Percentiles rank a stretch among this genome's conserved stretches.
Evolutionary conservation across 2,888 invertebrate species (phyloP).

Genomic region (Endotricha flammealis): DNA sequence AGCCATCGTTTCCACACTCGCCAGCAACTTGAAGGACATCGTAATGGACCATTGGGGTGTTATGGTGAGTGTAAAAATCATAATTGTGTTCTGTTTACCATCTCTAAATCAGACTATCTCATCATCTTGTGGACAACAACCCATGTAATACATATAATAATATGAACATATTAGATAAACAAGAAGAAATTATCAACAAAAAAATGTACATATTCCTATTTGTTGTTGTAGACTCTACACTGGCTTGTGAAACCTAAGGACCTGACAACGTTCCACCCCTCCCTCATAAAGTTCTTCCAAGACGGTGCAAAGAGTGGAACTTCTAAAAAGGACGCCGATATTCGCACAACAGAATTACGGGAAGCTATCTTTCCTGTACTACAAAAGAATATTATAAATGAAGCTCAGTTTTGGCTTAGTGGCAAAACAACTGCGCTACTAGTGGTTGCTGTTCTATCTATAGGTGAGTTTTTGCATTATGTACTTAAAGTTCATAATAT

Average conservation of each 20-base stretch:
- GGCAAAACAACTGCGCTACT: slow-evolving; percentile 82
- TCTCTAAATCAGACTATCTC: too few relatives aligned
- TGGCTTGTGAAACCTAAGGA: slow-evolving; percentile 93
- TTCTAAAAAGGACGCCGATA: slow-evolving; percentile 84
- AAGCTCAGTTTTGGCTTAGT: slow-evolving; percentile 83
- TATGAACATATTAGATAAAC: too few relatives aligned
- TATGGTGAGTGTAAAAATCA: slow-evolving; percentile 76
- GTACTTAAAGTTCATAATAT: too few relatives aligned
- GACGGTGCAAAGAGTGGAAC: slow-evolving; percentile 84
- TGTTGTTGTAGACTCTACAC: slow-evolving; percentile 77
- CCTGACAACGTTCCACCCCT: slow-evolving; percentile 89
- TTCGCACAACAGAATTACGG: slow-evolving; percentile 83
- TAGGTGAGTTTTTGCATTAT: slow-evolving; percentile 67
- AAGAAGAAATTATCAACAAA: too few relatives aligned
- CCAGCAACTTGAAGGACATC: slow-evolving; percentile 82
- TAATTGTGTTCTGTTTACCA: too few relatives aligned
- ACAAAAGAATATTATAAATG: slow-evolving; percentile 73
- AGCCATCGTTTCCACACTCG: slow-evolving; percentile 84
- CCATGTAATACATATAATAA: too few relatives aligned
- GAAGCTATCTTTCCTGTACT: slow-evolving; percentile 81
- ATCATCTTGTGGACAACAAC: too few relatives aligned
- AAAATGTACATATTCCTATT: slow-evolving; percentile 1
- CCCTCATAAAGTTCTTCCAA: slow-evolving; percentile 84
- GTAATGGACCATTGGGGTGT: slow-evolving; percentile 89
- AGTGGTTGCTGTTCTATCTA: slow-evolving; percentile 83